These are phyloP conservation scores for Avahi laniger DNA, from an alignment of 2,797 vertebrate species.

Conservation along the genomic window DNA sequence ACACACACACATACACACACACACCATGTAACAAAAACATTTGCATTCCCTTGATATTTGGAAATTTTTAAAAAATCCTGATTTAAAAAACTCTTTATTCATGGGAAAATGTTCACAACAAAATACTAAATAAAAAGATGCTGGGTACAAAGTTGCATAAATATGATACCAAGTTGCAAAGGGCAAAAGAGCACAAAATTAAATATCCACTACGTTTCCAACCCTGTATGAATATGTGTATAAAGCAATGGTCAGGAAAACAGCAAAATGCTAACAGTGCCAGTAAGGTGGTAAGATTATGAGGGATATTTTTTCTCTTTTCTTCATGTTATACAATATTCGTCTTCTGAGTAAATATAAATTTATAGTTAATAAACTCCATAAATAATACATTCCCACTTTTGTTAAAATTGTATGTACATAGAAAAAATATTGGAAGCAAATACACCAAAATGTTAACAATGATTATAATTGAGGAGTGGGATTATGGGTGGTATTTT, in stretches of 20 bases:
- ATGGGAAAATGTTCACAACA: constrained; percentile 56
- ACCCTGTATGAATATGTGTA: constrained; percentile 7
- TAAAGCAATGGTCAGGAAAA: constrained; percentile 26
- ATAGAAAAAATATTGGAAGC: constrained; percentile 34
- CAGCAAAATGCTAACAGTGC: not conserved
- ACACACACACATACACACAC: not conserved
- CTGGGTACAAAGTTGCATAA: constrained; percentile 62
- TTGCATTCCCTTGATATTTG: not conserved
- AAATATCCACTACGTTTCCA: constrained; percentile 41
- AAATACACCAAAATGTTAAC: constrained; percentile 46
- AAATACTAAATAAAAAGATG: constrained; percentile 53
- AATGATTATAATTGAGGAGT: constrained; percentile 51
- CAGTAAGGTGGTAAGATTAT: not conserved
- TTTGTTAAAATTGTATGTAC: constrained; percentile 47
- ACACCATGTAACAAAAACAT: not conserved
- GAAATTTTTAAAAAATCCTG: not conserved
- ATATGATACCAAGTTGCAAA: constrained; percentile 46
- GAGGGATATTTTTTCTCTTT: constrained; percentile 11
- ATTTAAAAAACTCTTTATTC: constrained; percentile 52
- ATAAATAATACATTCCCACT: constrained; percentile 28
- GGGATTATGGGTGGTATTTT: constrained; percentile 55
- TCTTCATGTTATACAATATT: constrained; percentile 34
- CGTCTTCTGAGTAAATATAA: constrained; percentile 40
- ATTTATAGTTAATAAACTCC: constrained; percentile 32
- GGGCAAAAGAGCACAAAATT: constrained; percentile 53